Evolutionary conservation across 2,797 vertebrate genomes (phyloP).

Genomic region (Euthynnus affinis): DNA sequence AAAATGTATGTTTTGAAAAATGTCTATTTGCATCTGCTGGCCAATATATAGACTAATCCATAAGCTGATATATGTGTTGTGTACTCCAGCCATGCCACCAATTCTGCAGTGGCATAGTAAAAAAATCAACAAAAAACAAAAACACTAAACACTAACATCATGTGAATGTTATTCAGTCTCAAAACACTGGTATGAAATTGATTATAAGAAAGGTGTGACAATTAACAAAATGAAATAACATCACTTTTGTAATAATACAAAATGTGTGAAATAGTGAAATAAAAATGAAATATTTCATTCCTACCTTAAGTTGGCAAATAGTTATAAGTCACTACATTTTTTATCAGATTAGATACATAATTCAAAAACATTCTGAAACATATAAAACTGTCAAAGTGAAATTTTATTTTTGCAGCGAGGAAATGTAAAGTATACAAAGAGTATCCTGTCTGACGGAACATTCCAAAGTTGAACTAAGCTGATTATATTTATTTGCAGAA

Average conservation of each 20-base stretch:
- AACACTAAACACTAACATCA: not conserved
- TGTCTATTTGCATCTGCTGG: not conserved
- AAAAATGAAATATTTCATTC: not conserved
- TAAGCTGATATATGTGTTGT: not conserved
- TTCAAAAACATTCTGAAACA: not conserved
- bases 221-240: not conserved
- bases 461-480: not conserved
- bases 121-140: too few relatives aligned
- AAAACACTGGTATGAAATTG: not conserved
- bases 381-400: not conserved
- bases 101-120: not conserved
- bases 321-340: not conserved
- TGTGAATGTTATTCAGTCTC: not conserved
- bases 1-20: too few relatives aligned
- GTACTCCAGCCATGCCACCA: not conserved
- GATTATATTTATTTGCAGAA: conserved; percentile 1
- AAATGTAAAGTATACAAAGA: not conserved
- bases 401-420: not conserved
- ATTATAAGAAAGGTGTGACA: not conserved
- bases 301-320: not conserved
- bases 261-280: too few relatives aligned
- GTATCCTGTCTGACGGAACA: not conserved
- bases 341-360: not conserved
- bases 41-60: not conserved
- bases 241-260: not conserved